These are phyloP conservation scores for Petaurus breviceps DNA, from an alignment of 2,113 vertebrate genomes.

Conservation along the genomic window DNA sequence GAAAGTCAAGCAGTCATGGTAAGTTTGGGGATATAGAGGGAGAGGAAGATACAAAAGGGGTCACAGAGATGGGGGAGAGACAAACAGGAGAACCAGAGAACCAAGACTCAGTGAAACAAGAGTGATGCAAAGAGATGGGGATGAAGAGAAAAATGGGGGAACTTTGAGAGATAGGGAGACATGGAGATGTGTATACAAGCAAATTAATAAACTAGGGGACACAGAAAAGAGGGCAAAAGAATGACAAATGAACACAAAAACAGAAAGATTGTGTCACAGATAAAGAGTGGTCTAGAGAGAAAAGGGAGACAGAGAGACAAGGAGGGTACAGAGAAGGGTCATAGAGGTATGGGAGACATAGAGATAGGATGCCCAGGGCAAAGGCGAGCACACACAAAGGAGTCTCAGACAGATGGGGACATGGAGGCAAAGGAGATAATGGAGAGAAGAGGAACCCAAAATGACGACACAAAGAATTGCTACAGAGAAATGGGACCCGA, in stretches of 20 bases:
- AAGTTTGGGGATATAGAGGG: background rate
- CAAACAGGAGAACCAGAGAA: constrained; percentile 82
- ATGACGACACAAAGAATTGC: background rate
- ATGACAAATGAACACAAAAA: background rate
- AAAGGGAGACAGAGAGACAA: background rate
- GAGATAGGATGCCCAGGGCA: background rate
- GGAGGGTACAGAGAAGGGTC: background rate
- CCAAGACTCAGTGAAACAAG: constrained; percentile 62
- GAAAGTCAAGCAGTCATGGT: background rate
- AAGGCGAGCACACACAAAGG: background rate
- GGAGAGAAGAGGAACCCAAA: background rate
- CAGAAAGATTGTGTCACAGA: background rate
- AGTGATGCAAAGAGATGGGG: constrained; percentile 14
- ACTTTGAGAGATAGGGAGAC: background rate
- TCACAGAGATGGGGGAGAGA: constrained; percentile 70
- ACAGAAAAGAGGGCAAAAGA: background rate
- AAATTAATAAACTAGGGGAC: background rate
- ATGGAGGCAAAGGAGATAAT: background rate
- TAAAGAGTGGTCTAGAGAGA: background rate
- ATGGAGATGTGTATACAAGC: too few species aligned
- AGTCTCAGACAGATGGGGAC: background rate
- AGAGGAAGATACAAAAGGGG: constrained; percentile 71
- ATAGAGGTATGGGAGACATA: background rate
- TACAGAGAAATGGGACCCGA: background rate
- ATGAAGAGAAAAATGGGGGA: background rate